Evolutionary conservation across 2,113 vertebrate genomes (phyloP), one percentile per base, ranked within the genome.

Genomic region (Ranitomeya imitator): DNA sequence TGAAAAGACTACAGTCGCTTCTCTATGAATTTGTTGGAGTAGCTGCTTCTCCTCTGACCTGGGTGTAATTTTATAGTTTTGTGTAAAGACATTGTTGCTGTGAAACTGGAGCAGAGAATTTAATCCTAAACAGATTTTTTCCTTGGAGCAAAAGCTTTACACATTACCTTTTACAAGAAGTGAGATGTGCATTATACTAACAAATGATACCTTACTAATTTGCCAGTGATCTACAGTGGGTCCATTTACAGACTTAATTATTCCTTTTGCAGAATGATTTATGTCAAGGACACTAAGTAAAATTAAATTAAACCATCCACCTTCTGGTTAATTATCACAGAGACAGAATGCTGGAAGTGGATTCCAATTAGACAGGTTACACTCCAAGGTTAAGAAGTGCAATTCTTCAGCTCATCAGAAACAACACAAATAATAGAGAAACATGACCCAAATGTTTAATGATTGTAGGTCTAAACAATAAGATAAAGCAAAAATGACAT

Each of bases 391-490:
- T 89, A 93, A 89, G 92, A 91, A 89, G 92, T 85, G 65, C 0
- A 85, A 93, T 91, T 93, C 91, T 89, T 92, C 0, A 8, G 91
- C 89, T 59, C 19, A 92, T 91, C 89, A 91, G 89, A 91, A 94
- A 90, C 89, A 7, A 51, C 60, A 65, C 91, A 95, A 95, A 73
- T 92, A 95, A 94, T 95, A 92, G 90, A 90, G 95, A 95, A 96
- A 96, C 92, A 91, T 93, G 93, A 96, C 92, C 94, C 93, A 94
- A 95, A 94, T 91, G 92, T 93, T 92, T 93, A 59, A 93, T 91
- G 91, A 94, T 84, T 89, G 89, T 90, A 88, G 91, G 90, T 71
- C 82, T 92, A 93, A 95, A 93, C 93, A 92, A 93, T 15, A 85
- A 85, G 89, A 94, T 94, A 93, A 93, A 90, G 89, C 90, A 91